Conservation (phyloP, 1,140 invertebrate species). For the Drosophila azteca region DNA sequence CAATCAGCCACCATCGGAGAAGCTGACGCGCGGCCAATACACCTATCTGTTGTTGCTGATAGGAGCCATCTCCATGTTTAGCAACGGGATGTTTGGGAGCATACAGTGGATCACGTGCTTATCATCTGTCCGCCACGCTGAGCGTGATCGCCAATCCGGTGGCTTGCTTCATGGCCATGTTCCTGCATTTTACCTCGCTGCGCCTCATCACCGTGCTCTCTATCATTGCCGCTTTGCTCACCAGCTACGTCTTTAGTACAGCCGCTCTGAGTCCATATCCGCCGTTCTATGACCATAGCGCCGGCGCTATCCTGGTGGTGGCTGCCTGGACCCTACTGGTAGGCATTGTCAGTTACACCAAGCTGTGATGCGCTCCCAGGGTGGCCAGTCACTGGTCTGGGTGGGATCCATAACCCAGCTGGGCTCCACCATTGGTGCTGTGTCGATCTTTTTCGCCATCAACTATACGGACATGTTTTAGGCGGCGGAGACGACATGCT, state of each 20-base stretch:
- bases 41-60: slow-evolving; percentile 85
- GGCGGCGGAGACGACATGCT: slow-evolving; percentile 53
- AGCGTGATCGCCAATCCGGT: slow-evolving; percentile 93
- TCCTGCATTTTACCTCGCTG: slow-evolving; percentile 87
- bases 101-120: slow-evolving; percentile 91
- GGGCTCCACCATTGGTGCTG: slow-evolving; percentile 91
- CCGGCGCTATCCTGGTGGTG: slow-evolving; percentile 89
- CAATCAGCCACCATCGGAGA: slow-evolving; percentile 59
- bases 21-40: slow-evolving; percentile 83
- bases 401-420: slow-evolving; percentile 90
- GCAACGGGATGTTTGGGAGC: slow-evolving; percentile 92
- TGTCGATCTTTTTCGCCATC: slow-evolving; percentile 89
- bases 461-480: slow-evolving; percentile 88
- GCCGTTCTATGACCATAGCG: slow-evolving; percentile 86
- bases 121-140: slow-evolving; percentile 92
- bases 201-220: slow-evolving; percentile 86
- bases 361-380: slow-evolving; percentile 89
- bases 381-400: slow-evolving; percentile 84
- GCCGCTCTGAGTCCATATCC: slow-evolving; percentile 91
- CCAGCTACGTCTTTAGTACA: slow-evolving; percentile 88
- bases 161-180: slow-evolving; percentile 92
- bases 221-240: slow-evolving; percentile 84
- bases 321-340: slow-evolving; percentile 88
- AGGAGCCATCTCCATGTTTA: slow-evolving; percentile 86
- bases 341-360: slow-evolving; percentile 91